Evolutionary conservation across 2,797 vertebrate genomes (phyloP).

Genomic region (Thaleichthys pacificus): DNA sequence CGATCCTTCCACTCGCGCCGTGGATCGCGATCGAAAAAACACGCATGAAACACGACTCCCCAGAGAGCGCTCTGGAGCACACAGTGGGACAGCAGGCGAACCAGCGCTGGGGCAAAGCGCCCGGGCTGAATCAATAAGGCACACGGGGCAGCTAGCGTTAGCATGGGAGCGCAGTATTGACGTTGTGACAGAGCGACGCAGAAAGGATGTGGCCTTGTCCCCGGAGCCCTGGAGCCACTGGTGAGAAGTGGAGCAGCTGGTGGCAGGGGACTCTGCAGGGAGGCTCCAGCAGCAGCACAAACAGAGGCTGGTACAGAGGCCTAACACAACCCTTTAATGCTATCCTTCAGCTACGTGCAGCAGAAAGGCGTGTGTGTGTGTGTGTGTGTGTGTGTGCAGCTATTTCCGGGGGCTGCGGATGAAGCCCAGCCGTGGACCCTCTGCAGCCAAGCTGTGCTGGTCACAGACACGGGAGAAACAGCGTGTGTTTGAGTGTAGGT

Average conservation of each 20-base stretch:
- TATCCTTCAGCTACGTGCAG: neutral
- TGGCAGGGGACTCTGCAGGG: neutral
- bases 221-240: no score
- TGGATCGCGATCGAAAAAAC: neutral
- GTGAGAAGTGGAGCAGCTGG: neutral
- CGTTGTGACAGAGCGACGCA: neutral
- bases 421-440: neutral
- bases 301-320: neutral
- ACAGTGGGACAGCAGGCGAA: no score
- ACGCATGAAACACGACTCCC: neutral
- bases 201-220: neutral
- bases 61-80: neutral
- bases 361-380: neutral
- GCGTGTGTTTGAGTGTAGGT: neutral
- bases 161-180: neutral
- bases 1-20: neutral
- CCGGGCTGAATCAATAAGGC: neutral
- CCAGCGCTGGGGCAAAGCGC: no score
- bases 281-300: neutral
- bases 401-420: conserved; percentile 13
- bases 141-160: neutral
- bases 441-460: neutral
- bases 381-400: neutral
- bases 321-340: neutral
- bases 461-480: neutral